These are phyloP conservation scores for Incurvaria masculella DNA, from an alignment of 2,888 invertebrate genomes.

Conservation along the genomic window DNA sequence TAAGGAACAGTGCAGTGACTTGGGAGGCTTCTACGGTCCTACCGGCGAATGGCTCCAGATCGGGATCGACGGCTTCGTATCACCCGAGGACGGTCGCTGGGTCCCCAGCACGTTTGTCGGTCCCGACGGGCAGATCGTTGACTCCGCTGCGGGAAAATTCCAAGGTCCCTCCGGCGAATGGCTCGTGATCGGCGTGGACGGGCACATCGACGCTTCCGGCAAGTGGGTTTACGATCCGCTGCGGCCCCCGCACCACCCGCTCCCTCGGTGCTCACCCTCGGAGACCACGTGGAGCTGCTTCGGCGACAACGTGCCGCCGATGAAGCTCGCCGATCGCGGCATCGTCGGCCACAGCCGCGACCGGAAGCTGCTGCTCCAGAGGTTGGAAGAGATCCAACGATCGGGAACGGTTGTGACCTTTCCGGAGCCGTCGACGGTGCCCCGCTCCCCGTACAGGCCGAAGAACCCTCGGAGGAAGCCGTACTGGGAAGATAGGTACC, in stretches of 20 bases:
- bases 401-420: conserved; percentile 32
- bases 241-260: not conserved
- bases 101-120: conserved; percentile 36
- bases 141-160: conserved; percentile 36
- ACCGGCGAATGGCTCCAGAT: conserved; percentile 41
- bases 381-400: conserved; percentile 29
- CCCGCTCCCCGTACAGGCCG: conserved; percentile 17
- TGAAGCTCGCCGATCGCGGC: conserved; percentile 34
- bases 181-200: conserved; percentile 40
- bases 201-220: conserved; percentile 32
- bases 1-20: conserved; percentile 42
- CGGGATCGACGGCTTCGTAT: conserved; percentile 39
- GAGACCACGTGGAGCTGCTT: conserved; percentile 41
- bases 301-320: conserved; percentile 30
- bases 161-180: conserved; percentile 30
- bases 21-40: conserved; percentile 45
- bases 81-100: conserved; percentile 40
- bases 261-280: not conserved
- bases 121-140: conserved; percentile 35
- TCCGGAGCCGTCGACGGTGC: conserved; percentile 27
- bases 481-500: conserved; percentile 3
- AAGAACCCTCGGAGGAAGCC: conserved; percentile 16
- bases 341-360: conserved; percentile 44
- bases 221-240: conserved; percentile 24
- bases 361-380: conserved; percentile 29